Base-by-base conservation (phyloP, 1,140 invertebrate species). In the Cecropterus lyciades region DNA sequence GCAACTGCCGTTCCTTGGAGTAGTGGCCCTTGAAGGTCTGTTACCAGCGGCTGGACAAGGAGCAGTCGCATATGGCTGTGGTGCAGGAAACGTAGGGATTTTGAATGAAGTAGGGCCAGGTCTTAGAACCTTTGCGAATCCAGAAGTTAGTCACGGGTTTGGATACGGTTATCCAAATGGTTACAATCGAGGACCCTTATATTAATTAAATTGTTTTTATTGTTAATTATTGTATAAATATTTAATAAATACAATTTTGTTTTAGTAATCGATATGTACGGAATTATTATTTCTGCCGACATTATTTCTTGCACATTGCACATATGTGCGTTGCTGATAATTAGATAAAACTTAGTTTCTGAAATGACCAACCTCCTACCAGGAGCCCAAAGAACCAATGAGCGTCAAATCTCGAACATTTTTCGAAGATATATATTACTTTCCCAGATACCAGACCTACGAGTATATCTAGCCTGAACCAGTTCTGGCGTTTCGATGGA, bases 1-100 rank as follows among this genome's bases (percentile, higher is more conserved):
- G 0, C 60, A 74, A 11, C 30, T 85, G 15, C 83, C 83, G 5
- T 82, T 84, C 70, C 43, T 84, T 6, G 74, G 75, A 7, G 69
- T 77, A 15, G 74, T 85, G 3, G 69, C 71, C 11, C 33, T 85
- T 10, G 75, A 83, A 46, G 83, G 81, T 4, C 65, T 72, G 11
- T 33, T 85, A 6, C 68, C 79, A 9, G 67, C 72, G 1, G 13
- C 37, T 27, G 82, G 82, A 0, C 15, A 57, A 30, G 79, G 73
- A 11, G 65, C 65, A 0, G 70, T 82, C 1, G 48, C 70, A 0
- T 81, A 83, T 37, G 75, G 65, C 3, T 77, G 77, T 45, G 81
- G 83, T 0, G 65, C 77, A 64, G 79, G 72, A 5, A 68, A 64
- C 42, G 37, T 79, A 13, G 74, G 70, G 0, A 82, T 84, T 6